Evolutionary conservation across 1,140 invertebrate genomes (phyloP), one percentile per base, ranked within the genome.

Genomic region (Zophobas morio): DNA sequence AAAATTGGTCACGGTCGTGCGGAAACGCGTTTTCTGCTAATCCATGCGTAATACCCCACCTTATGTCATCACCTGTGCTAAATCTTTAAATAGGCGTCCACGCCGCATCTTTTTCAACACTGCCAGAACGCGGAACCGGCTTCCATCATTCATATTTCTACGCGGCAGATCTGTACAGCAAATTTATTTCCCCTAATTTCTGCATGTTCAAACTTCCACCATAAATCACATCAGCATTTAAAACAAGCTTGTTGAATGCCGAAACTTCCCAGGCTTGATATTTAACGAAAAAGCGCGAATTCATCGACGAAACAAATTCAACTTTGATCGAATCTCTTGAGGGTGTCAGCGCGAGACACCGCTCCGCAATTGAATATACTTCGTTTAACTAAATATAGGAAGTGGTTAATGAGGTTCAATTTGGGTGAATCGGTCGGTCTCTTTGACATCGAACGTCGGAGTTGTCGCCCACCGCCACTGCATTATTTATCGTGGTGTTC

Each of bases 331-430:
- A n/a, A 60, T 36, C 56, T 60, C 37, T 60, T 39, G 34, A 60
- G 2, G 56, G 20, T 36, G 36, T 60, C 54, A 5, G 6, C 36
- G 35, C 35, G 56, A 36, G 56, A 60, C 35, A 60, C 8, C 34
- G 35, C 35, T 36, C 56, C 56, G 36, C 56, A 60, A 60, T 60
- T 60, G 56, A 60, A 60, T 60, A 60, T 60, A 60, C 56, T 60
- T 60, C 56, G 37, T 60, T 60, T 60, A 60, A 60, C 56, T 60
- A 36, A 60, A 60, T 39, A 8, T 60, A 60, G 56, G 56, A 60
- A 60, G 36, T 39, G 56, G 56, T 60, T 60, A 60, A 60, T 60
- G 37, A 60, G 6, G 36, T 39, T 37, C 56, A 35, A 60, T 4
- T 60, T 60, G 8, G 56, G 56, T 37, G n/a, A 60, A 37, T 35